Base-by-base conservation (phyloP, 2,797 vertebrate species). In the Cuniculus paca region DNA sequence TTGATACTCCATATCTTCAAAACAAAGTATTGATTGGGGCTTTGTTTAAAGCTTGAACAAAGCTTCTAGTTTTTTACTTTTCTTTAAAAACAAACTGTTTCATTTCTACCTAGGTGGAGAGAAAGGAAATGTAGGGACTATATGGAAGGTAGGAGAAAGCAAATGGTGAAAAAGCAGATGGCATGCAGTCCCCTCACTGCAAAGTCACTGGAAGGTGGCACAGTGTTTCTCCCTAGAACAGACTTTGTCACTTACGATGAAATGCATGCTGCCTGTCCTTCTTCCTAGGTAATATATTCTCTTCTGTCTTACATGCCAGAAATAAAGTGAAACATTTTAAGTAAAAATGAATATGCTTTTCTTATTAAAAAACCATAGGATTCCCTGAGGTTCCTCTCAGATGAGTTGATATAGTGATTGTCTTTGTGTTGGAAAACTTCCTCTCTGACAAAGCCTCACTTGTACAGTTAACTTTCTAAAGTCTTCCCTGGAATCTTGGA, bases 391-490 rank as follows among this genome's bases (percentile, higher is more conserved):
- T 90, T 94, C 95, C 95, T 88, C 91, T 98, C 95, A 84, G 90
- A 98, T 79, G 78, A 94, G 96, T 90, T 96, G 95, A 97, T 97
- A 97, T 68, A 81, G 88, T 63, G 97, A 97, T 95, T 92, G 91
- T 90, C 91, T 97, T 96, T 90, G 75, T 97, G 95, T 94, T 95
- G 97, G 97, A 98, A 98, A 98, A 95, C 85, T 86, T 97, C 96
- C 97, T 97, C 96, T 92, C 94, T 97, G 94, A 96, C 97, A 56
- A 88, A 94, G 97, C 93, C 96, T 98, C 70, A 60, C 96, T 98
- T 96, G 70, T 89, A 95, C 94, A 91, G 94, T 97, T 98, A 98
- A 98, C 98, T 98, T 98, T 98, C 97, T 98, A 98, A 98, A 98
- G 96, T 98, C 97, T 98, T 88, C 97, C 98, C 97, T 97, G 96